Evolutionary conservation across 2,113 vertebrate genomes (phyloP).

Genomic region (Cynocephalus volans): DNA sequence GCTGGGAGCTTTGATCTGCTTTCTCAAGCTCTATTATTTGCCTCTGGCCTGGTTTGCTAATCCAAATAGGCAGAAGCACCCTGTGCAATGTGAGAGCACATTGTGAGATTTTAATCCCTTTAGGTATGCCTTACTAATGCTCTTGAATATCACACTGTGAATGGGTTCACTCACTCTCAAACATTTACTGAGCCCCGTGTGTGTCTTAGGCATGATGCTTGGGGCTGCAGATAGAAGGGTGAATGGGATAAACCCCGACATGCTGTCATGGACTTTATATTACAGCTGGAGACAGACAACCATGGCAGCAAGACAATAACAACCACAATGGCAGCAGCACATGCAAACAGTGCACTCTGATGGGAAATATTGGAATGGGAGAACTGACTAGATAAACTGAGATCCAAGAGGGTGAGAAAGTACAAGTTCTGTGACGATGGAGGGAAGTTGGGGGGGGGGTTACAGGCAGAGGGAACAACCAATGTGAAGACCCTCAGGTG

Average conservation of each 20-base stretch:
- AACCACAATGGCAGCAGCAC: background rate
- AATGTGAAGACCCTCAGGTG: background rate
- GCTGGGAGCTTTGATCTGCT: constrained; percentile 53
- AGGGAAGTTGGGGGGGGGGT: no score
- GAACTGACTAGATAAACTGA: background rate
- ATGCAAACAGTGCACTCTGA: background rate
- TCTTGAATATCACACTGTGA: background rate
- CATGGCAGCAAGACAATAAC: background rate
- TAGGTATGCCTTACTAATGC: background rate
- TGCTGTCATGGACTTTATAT: background rate
- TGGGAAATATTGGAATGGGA: background rate
- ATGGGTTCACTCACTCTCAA: background rate
- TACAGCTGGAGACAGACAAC: background rate
- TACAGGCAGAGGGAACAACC: background rate
- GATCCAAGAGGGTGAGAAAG: background rate
- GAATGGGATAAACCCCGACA: background rate
- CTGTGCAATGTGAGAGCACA: background rate
- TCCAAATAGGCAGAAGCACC: background rate
- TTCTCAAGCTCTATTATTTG: background rate
- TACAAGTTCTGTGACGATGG: accelerated
- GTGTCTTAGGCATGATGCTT: background rate
- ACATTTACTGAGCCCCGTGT: background rate
- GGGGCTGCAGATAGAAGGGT: background rate
- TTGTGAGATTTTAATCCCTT: constrained; percentile 50
- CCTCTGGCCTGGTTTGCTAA: background rate